These are phyloP conservation scores for Melanargia galathea DNA, from an alignment of 2,888 invertebrate species.

Conservation along the genomic window DNA sequence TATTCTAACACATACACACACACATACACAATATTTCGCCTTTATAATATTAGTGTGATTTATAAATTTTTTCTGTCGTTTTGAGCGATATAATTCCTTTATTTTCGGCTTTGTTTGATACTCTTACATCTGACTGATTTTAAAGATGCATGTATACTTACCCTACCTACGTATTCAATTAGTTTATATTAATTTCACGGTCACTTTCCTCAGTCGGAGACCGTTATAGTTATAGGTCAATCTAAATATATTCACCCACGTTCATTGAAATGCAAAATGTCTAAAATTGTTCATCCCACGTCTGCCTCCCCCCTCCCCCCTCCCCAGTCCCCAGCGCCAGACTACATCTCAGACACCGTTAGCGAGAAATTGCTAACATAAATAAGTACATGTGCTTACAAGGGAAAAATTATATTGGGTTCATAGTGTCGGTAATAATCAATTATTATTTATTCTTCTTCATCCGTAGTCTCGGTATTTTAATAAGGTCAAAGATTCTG, in stretches of 20 bases:
- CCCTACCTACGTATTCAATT: not conserved
- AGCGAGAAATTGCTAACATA: slow-evolving; percentile 11
- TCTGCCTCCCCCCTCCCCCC: slow-evolving; percentile 7
- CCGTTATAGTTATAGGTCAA: slow-evolving; percentile 29
- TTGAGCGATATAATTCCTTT: not conserved
- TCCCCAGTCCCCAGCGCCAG: slow-evolving; percentile 14
- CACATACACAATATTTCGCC: no score
- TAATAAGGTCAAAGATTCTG: no score
- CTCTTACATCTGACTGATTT: not conserved
- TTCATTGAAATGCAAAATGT: slow-evolving; percentile 34
- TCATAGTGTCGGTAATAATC: not conserved
- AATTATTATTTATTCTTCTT: no score
- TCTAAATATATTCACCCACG: slow-evolving; percentile 21
- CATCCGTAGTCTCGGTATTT: no score
- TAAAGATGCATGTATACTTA: no score
- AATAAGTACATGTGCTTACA: slow-evolving; percentile 4
- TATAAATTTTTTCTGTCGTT: not conserved
- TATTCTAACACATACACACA: no score
- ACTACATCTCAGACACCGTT: slow-evolving; percentile 22
- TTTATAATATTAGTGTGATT: no score
- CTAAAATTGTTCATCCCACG: slow-evolving; percentile 25
- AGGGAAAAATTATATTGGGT: not conserved
- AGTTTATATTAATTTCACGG: not conserved
- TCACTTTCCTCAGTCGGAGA: not conserved
- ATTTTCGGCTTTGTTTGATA: not conserved